Evolutionary conservation across 37 sponge, comb jelly and placozoan genomes (phyloP), one percentile per base, ranked within the genome.

Genomic region (Petrosia ficiformis): DNA sequence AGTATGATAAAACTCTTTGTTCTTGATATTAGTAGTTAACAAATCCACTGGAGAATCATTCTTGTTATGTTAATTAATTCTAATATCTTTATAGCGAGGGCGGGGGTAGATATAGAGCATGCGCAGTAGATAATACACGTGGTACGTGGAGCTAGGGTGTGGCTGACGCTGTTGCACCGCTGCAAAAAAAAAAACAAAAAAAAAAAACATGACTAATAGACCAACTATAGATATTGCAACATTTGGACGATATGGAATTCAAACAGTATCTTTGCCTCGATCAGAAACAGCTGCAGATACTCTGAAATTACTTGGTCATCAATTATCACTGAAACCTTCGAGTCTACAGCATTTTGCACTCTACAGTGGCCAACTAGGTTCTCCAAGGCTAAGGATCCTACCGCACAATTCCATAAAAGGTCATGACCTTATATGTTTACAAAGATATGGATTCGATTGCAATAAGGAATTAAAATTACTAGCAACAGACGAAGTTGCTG

Each of bases 401-500:
- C 56, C 61, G 3, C 37, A 31, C n/a, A 44, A 42, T 1, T 29
- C 35, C 28, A 38, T 72, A 1, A 72, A 44, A 28, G n/a, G 19
- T 0, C n/a, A 30, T 0, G 38, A 35, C 26, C 25, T 25, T 5
- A 38, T 72, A 28, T 44, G 67, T 42, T 42, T 80, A 10, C 54
- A 61, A 31, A 40, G 73, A 0, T 61, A 44, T 57, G 40, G 48
- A 59, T 40, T 73, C 21, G 86, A 85, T 67, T 2, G 56, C 8
- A 36, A 65, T 30, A 37, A 34, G 37, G 86, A 85, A 29, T 29
- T 57, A 16, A 85, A 73, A 63, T 38, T 54, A 10, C 30, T 48
- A 26, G 33, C 32, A 1, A 71, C 67, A 14, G 86, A 85, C 24
- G 80, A 72, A 19, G 70, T 1, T 1, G 86, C 86, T 38, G 26